Evolutionary conservation across 2,797 vertebrate genomes (phyloP), one percentile per base, ranked within the genome.

Genomic region (Sebastolobus alascanus): DNA sequence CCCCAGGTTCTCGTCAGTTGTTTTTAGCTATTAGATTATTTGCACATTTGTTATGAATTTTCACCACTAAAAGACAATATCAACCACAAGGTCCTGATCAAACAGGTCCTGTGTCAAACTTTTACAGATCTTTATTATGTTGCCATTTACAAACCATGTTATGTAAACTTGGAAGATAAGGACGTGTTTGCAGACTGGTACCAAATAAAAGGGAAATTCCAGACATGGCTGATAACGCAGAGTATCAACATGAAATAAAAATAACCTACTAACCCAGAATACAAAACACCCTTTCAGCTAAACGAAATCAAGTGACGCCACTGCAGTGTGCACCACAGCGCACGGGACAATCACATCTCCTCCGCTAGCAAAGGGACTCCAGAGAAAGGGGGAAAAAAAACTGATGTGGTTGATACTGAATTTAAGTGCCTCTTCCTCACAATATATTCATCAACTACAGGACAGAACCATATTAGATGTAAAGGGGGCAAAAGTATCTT

Each of bases 101-200:
- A 55, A 65, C 22, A 33, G 25, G 25, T 4, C 4, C 14, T 54
- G 14, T 67, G 10, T 60, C 54, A 65, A 65, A 58, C 22, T 75
- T 29, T 40, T 64, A 59, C 50, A 72, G 55, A 64, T 50, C 5
- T 75, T 73, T 68, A 35, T 73, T 56, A n/a, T 6, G 13, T 33
- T 35, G 16, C 1, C 35, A 58, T 64, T 38, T 20, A n/a, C 22
- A 69, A 54, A 40, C 11, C 13, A 22, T 54, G 20, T 22, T 64
- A 33, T 68, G 20, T 75, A 73, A 73, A 38, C 56, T 37, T 68
- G 46, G 5, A 54, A 46, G 72, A 84, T 68, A 50, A 68, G 56
- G 54, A 76, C 8, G 38, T 22, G 52, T 56, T 68, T 52, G 20
- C 43, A 64, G 56, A 74, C 8, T 12, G 50, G 50, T 61, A 78